phyloP scores from a whole-genome alignment of 2,888 invertebrate genomes.

The Lycophotia porphyrea region DNA sequence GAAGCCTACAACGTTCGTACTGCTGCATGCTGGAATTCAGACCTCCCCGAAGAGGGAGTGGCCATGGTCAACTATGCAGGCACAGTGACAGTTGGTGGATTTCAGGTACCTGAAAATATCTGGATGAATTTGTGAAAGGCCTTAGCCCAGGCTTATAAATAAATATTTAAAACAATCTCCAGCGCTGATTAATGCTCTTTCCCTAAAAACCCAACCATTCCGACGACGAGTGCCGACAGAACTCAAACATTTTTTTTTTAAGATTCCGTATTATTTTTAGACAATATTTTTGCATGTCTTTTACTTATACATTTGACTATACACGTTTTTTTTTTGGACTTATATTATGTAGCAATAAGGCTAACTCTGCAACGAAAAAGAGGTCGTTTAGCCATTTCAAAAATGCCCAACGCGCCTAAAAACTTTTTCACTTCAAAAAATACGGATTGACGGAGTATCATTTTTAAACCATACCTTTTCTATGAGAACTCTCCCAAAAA shows the following conservation, averaged over 20 bases:
- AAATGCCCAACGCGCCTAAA: too few species aligned
- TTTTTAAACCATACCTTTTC: constrained; percentile 4
- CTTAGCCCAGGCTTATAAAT: not conserved
- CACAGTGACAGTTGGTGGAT: not conserved
- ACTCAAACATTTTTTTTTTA: too few species aligned
- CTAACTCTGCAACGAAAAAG: too few species aligned
- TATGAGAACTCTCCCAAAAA: not conserved
- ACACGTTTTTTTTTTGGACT: too few species aligned
- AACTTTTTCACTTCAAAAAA: too few species aligned
- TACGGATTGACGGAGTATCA: not conserved
- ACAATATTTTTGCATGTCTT: too few species aligned
- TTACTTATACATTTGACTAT: too few species aligned
- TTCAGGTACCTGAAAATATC: not conserved
- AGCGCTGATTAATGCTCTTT: not conserved
- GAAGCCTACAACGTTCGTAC: not conserved
- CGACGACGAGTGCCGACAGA: too few species aligned
- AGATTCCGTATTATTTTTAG: too few species aligned
- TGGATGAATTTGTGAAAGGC: not conserved
- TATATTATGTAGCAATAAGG: too few species aligned
- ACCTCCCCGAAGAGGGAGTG: not conserved
- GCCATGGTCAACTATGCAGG: not conserved
- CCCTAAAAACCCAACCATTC: too few species aligned
- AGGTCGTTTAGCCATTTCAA: too few species aligned
- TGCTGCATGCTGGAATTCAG: not conserved
- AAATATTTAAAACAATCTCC: not conserved